Evolutionary conservation across 1,140 invertebrate species (phyloP).

Genomic region (Archivesica marissinica): DNA sequence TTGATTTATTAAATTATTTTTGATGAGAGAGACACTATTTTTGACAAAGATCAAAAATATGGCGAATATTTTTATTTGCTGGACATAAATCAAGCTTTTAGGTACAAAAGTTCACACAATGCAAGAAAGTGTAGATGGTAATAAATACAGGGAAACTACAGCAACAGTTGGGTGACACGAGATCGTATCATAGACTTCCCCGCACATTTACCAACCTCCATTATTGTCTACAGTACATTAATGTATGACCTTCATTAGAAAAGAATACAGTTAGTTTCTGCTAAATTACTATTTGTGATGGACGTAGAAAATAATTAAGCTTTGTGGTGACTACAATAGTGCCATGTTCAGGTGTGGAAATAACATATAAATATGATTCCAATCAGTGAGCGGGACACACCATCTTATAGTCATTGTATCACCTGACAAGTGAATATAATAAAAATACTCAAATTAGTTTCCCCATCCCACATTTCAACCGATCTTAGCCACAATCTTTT

Average conservation of each 20-base stretch:
- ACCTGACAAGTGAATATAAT: neutral
- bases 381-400: neutral
- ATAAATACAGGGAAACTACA: neutral
- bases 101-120: no score
- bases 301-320: constrained; percentile 2
- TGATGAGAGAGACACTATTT: no score
- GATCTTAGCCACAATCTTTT: neutral
- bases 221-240: neutral
- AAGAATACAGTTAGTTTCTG: neutral
- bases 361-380: constrained; percentile 21
- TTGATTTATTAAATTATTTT: no score
- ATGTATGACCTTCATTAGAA: neutral
- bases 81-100: no score
- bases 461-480: neutral
- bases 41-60: no score
- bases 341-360: neutral
- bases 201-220: neutral
- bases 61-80: no score
- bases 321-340: neutral
- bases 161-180: neutral
- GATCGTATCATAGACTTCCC: neutral
- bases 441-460: neutral
- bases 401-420: neutral
- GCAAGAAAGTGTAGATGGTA: neutral
- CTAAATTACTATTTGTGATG: neutral